Conservation (phyloP, 2,113 vertebrate species). For the Siniperca knerii region DNA sequence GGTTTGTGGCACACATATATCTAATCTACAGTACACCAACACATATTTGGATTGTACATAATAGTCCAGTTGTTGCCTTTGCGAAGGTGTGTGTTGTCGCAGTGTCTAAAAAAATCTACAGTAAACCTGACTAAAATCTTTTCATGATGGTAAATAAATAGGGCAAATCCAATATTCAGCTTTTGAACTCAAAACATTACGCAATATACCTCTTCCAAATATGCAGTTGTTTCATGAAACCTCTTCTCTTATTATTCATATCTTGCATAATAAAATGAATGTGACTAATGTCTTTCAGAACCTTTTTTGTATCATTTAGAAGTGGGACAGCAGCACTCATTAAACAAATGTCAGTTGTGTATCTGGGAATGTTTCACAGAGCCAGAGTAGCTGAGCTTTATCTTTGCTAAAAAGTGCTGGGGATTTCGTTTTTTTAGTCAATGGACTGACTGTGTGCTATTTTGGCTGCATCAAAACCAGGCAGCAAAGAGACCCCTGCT, state of each 20-base stretch:
- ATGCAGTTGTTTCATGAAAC: constrained; percentile 23
- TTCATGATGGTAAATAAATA: neutral
- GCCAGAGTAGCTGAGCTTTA: neutral
- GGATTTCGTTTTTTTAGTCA: neutral
- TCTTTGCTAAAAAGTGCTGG: neutral
- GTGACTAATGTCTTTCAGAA: constrained; percentile 20
- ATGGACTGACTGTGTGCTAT: neutral
- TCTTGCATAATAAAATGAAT: constrained; percentile 39
- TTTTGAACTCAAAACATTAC: neutral
- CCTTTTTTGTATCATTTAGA: neutral
- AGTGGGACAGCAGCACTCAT: neutral
- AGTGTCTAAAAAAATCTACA: neutral
- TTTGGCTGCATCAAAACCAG: neutral
- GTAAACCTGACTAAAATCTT: neutral
- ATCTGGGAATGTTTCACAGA: neutral
- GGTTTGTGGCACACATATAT: neutral
- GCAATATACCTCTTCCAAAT: neutral
- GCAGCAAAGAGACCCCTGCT: constrained; percentile 5
- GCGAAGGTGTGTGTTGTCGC: neutral
- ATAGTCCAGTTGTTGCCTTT: neutral
- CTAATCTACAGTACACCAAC: neutral
- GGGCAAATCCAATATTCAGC: neutral
- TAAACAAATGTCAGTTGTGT: neutral
- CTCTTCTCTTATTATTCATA: constrained; percentile 29
- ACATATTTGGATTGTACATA: neutral